Percentiles rank a stretch among this genome's conserved stretches.
These are phyloP conservation scores for Drosophila atripex DNA, from an alignment of 2,888 invertebrate genomes.

Conservation along the genomic window DNA sequence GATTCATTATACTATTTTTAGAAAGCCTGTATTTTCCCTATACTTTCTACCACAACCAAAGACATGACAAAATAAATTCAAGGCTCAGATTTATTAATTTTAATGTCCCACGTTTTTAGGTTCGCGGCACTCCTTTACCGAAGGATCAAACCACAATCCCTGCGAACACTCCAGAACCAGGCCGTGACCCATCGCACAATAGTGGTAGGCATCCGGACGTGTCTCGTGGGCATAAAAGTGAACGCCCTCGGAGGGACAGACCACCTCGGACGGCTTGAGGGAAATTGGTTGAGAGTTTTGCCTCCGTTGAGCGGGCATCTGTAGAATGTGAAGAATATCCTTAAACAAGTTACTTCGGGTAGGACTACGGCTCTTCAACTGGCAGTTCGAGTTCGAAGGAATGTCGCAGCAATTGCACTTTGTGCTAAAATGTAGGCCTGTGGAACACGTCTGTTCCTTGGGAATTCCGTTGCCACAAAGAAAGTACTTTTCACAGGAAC, in stretches of 20 bases:
- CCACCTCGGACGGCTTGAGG: slow-evolving; percentile 61
- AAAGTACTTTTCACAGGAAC: slow-evolving; percentile 73
- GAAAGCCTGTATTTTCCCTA: no score
- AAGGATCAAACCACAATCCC: slow-evolving; percentile 76
- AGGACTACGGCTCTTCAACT: slow-evolving; percentile 52
- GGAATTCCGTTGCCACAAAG: slow-evolving; percentile 76
- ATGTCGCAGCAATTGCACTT: slow-evolving; percentile 75
- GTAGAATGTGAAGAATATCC: not conserved
- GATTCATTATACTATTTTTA: no score
- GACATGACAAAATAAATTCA: not conserved
- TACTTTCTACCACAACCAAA: no score
- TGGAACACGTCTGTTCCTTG: slow-evolving; percentile 54
- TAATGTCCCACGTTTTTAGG: slow-evolving; percentile 48
- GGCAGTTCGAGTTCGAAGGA: slow-evolving; percentile 65
- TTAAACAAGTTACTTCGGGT: rapidly evolving
- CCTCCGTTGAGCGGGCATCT: slow-evolving; percentile 65
- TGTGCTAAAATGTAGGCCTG: slow-evolving; percentile 71
- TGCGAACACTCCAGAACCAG: slow-evolving; percentile 78
- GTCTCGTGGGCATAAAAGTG: slow-evolving; percentile 70
- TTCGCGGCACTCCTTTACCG: slow-evolving; percentile 72
- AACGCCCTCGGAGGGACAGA: slow-evolving; percentile 72
- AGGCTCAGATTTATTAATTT: slow-evolving; percentile 4
- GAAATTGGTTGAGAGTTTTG: slow-evolving; percentile 61
- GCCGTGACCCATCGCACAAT: slow-evolving; percentile 79
- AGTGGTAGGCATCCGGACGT: slow-evolving; percentile 70